Percentiles rank a stretch among this genome's conserved stretches.
Conservation (phyloP, 2,113 vertebrate genomes). For the Melanerpes formicivorus region DNA sequence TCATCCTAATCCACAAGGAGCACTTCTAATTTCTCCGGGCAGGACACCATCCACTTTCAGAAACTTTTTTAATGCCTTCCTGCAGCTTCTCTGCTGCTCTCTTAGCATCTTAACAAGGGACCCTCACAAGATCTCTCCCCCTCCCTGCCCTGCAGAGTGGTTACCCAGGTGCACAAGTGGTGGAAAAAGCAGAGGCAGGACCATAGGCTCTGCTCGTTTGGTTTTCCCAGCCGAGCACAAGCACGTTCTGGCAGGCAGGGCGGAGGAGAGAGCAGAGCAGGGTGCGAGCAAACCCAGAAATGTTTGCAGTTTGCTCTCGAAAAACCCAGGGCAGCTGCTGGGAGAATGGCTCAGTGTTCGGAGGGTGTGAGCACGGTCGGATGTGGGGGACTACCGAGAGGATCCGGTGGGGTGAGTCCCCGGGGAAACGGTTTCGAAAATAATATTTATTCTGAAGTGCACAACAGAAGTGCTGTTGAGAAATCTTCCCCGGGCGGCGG, state of each 20-base stretch:
- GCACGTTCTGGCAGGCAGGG: not conserved
- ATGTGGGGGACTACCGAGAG: slow-evolving; percentile 15
- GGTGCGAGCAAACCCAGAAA: not conserved
- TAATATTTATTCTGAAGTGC: not conserved
- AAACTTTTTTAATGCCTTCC: rapidly evolving
- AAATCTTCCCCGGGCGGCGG: not conserved
- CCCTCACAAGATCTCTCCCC: not conserved
- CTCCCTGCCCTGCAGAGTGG: not conserved
- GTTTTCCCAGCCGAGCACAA: not conserved
- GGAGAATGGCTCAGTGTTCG: slow-evolving; percentile 26
- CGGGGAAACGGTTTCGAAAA: not conserved
- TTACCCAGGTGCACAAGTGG: not conserved
- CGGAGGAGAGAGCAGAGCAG: not conserved
- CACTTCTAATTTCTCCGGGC: rapidly evolving
- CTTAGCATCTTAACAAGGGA: not conserved
- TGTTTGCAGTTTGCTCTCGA: slow-evolving; percentile 17
- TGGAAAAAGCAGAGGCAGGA: not conserved
- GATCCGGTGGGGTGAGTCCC: slow-evolving; percentile 22
- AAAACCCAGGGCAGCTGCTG: not conserved
- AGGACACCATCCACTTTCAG: not conserved
- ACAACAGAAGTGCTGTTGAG: slow-evolving; percentile 11
- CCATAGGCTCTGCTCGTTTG: not conserved
- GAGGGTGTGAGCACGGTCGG: not conserved
- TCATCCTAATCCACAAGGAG: not conserved
- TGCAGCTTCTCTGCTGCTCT: not conserved